Evolutionary conservation across 2,113 vertebrate genomes (phyloP), one percentile per base, ranked within the genome.

Genomic region (Heptranchias perlo): DNA sequence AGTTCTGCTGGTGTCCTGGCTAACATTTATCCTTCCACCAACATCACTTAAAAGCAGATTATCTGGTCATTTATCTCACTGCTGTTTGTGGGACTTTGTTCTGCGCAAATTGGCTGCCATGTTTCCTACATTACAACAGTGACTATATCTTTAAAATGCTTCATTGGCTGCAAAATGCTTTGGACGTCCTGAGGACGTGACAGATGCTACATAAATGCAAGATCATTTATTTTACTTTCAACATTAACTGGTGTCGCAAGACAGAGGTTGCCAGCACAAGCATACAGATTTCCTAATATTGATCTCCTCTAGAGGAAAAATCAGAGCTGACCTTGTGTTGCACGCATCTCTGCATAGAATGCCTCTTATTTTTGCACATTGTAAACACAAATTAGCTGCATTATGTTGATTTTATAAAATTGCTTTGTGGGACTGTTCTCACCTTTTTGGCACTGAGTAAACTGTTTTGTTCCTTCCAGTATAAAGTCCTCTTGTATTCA

Each of bases 401-500:
- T 58, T 18, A 44, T 44, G 44, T 82, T 39, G 7, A 62, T 39
- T n/a, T 28, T 54, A 28, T 31, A 54, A 54, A 54, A 23, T 62
- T 92, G 35, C 0, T 92, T 92, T 92, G 31, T 92, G 39, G 78
- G 18, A 82, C 0, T 82, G 4, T 92, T 62, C 16, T 11, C 8
- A 31, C 47, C 23, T 1, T 87, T 25, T 25, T 52, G 49, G 21
- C 67, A 67, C 11, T 69, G 4, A 69, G 65, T 69, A 69, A 94
- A 0, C 21, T 44, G 23, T 49, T 39, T 25, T 86, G 58, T 84
- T 0, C 96, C 54, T 97, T 96, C 0, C 97, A 99, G 99, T 99
- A 99, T 94, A 99, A 99, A 96, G 96, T 99, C 4, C 96, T 99
- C 97, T 97, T 99, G 18, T 99, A 99, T 96, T 99, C 99, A 49